phyloP scores from a whole-genome alignment of 2,797 vertebrate species.

The Gadopsis marmoratus region DNA sequence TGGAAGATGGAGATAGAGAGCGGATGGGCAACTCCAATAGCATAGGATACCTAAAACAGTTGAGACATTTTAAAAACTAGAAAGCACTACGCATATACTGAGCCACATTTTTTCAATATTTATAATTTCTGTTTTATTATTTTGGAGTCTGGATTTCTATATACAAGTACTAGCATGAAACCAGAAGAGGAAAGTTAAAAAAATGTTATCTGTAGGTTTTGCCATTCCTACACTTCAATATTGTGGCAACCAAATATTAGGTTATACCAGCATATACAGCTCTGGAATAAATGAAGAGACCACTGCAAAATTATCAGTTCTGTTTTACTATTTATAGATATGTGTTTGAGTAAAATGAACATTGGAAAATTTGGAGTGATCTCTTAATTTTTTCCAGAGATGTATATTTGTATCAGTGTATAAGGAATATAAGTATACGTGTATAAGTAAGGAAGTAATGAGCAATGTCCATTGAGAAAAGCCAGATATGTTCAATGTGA shows the following conservation, averaged over 20 bases:
- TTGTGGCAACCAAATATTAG: neutral
- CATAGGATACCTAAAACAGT: slow-evolving; percentile 89
- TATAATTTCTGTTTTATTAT: neutral
- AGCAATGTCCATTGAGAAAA: neutral
- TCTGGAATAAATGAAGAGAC: too few species aligned
- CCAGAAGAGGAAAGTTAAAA: neutral
- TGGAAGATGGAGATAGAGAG: slow-evolving; percentile 97
- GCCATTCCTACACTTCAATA: neutral
- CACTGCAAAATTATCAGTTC: too few species aligned
- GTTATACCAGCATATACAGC: neutral
- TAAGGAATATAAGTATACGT: neutral
- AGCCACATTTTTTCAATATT: neutral
- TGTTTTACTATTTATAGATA: too few species aligned
- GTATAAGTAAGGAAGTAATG: neutral
- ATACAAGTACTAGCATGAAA: neutral
- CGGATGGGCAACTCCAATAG: slow-evolving; percentile 94
- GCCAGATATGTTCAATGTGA: neutral
- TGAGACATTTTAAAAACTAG: neutral
- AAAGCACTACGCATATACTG: neutral
- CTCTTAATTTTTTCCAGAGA: too few species aligned
- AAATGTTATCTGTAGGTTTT: neutral
- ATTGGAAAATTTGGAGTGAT: too few species aligned
- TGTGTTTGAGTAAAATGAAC: too few species aligned
- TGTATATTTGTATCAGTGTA: neutral
- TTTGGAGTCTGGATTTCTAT: neutral